These are phyloP conservation scores for Columba janthina DNA, from an alignment of 2,113 vertebrate genomes.

Conservation along the genomic window DNA sequence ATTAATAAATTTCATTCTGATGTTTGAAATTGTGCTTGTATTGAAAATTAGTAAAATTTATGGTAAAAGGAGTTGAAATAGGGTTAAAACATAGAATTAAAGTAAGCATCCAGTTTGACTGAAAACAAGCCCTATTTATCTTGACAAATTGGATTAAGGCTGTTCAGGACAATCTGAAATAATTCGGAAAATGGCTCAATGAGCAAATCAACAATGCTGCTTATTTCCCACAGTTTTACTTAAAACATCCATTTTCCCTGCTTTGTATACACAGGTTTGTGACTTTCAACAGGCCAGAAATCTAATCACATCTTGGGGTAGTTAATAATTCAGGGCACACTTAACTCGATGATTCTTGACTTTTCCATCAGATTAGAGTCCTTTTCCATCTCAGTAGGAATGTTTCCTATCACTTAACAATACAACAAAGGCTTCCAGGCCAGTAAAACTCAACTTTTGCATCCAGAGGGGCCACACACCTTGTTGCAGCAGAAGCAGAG, in stretches of 20 bases:
- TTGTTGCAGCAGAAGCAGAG: not conserved
- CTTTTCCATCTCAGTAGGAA: not conserved
- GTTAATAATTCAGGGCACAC: slow-evolving; percentile 36
- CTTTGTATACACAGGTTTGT: not conserved
- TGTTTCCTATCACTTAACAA: not conserved
- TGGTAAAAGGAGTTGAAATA: not conserved
- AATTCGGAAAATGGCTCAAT: not conserved
- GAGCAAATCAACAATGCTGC: not conserved
- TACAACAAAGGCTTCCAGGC: not conserved
- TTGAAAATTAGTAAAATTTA: not conserved
- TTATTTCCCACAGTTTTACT: not conserved
- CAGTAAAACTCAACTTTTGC: not conserved
- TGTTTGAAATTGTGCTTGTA: not conserved
- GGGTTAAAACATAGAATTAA: not conserved
- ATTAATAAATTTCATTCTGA: not conserved
- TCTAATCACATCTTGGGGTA: not conserved
- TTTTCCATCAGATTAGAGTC: slow-evolving; percentile 39
- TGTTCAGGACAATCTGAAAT: not conserved
- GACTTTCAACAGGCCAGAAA: not conserved
- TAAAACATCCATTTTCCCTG: not conserved
- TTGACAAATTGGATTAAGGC: not conserved
- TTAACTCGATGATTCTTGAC: not conserved
- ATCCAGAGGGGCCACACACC: not conserved
- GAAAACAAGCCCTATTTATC: not conserved
- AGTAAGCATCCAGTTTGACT: not conserved